Conservation (phyloP, 2,113 vertebrate genomes). For the Riparia riparia region DNA sequence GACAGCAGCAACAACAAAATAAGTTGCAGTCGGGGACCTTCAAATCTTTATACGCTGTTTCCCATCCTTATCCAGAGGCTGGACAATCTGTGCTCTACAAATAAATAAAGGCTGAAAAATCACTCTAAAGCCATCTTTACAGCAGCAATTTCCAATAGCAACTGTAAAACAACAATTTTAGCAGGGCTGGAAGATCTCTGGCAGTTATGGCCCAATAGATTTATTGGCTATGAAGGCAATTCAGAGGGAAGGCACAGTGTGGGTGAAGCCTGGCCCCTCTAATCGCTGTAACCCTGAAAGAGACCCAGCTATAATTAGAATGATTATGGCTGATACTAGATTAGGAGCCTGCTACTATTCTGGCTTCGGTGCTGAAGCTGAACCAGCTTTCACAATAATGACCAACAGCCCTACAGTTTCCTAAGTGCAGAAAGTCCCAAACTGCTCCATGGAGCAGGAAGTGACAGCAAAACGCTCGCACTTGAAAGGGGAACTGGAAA, state of each 20-base stretch:
- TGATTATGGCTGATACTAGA: neutral
- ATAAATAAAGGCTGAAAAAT: neutral
- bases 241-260: neutral
- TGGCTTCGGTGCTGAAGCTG: neutral
- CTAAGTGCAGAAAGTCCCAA: neutral
- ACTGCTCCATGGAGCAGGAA: neutral
- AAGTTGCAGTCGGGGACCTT: neutral
- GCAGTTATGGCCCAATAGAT: neutral
- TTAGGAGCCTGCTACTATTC: neutral
- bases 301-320: neutral
- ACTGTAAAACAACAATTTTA: neutral
- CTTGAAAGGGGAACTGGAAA: slow-evolving; percentile 61
- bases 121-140: neutral
- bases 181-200: neutral
- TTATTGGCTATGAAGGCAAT: neutral
- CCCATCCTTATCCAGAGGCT: neutral
- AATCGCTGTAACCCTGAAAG: neutral
- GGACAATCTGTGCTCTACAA: neutral
- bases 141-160: neutral
- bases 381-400: neutral
- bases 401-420: neutral
- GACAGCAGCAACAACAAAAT: neutral
- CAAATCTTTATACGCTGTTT: rapidly evolving
- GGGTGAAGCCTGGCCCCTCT: neutral
- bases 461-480: neutral